phyloP scores from a whole-genome alignment of 2,888 invertebrate genomes.

The Diogma glabrata region DNA sequence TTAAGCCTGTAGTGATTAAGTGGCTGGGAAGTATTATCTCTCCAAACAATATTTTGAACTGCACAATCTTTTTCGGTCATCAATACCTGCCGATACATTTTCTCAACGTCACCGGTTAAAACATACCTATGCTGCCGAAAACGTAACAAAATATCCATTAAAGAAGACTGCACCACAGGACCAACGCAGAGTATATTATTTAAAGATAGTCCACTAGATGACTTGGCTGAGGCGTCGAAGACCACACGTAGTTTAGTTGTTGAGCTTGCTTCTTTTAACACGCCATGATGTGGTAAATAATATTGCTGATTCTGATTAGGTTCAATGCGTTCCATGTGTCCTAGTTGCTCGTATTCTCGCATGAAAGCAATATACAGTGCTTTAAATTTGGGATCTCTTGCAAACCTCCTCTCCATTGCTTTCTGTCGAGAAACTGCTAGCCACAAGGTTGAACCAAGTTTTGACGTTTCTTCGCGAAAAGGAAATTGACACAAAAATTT shows the following conservation, averaged over 20 bases:
- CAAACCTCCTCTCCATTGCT: background rate
- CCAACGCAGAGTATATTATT: background rate
- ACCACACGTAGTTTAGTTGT: background rate
- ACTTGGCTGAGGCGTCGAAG: background rate
- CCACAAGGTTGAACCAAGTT: background rate
- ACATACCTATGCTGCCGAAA: background rate
- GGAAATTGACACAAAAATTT: background rate
- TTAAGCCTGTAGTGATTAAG: background rate
- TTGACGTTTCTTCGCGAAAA: background rate
- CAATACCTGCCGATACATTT: too few species aligned
- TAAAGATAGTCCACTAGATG: background rate
- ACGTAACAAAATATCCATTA: background rate
- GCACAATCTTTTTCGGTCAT: background rate
- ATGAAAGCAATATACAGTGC: background rate
- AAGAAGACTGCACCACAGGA: background rate
- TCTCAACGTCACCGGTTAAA: background rate
- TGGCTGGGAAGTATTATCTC: too few species aligned
- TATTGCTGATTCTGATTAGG: too few species aligned
- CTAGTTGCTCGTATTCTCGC: background rate
- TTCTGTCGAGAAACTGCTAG: background rate
- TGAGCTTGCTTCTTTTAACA: background rate
- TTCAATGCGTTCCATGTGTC: too few species aligned
- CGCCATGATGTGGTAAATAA: background rate
- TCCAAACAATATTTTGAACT: background rate
- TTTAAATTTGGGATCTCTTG: background rate